Conservation (phyloP, 2,888 invertebrate species). For the Nipponacmea schrenckii region DNA sequence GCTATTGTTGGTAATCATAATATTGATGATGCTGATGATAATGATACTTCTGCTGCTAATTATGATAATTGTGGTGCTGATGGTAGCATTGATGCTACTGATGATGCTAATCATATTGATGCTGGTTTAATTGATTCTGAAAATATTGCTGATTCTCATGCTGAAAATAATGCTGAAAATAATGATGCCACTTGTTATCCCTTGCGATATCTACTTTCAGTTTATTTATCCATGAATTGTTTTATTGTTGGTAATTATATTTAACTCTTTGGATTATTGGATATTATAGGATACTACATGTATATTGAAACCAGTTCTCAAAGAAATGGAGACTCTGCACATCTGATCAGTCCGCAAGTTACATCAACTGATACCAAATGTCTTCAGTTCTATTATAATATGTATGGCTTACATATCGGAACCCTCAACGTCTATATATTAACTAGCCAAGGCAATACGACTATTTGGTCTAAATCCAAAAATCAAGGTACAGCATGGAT, state of each 20-base stretch:
- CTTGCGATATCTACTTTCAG: too few relatives aligned
- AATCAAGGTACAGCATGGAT: conserved; percentile 53
- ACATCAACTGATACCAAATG: conserved; percentile 38
- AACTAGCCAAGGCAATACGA: conserved; percentile 29
- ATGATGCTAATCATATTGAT: too few relatives aligned
- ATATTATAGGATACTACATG: conserved; percentile 53
- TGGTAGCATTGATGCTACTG: too few relatives aligned
- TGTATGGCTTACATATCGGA: conserved; percentile 47
- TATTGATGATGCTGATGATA: too few relatives aligned
- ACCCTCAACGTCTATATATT: conserved; percentile 46
- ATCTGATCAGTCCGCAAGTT: conserved; percentile 41
- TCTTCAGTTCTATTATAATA: conserved; percentile 54
- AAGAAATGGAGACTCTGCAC: conserved; percentile 41
- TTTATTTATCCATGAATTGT: neutral
- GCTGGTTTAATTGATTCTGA: too few relatives aligned
- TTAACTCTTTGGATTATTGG: too few relatives aligned
- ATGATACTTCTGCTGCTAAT: too few relatives aligned
- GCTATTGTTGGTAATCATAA: too few relatives aligned
- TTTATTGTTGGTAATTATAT: neutral
- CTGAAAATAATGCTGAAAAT: too few relatives aligned
- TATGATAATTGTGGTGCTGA: too few relatives aligned
- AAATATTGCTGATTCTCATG: too few relatives aligned
- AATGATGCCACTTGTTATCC: too few relatives aligned
- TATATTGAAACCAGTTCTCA: conserved; percentile 52
- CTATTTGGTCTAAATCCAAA: conserved; percentile 45